phyloP scores from a whole-genome alignment of 1,140 invertebrate species.

The Zaprionus africanus region DNA sequence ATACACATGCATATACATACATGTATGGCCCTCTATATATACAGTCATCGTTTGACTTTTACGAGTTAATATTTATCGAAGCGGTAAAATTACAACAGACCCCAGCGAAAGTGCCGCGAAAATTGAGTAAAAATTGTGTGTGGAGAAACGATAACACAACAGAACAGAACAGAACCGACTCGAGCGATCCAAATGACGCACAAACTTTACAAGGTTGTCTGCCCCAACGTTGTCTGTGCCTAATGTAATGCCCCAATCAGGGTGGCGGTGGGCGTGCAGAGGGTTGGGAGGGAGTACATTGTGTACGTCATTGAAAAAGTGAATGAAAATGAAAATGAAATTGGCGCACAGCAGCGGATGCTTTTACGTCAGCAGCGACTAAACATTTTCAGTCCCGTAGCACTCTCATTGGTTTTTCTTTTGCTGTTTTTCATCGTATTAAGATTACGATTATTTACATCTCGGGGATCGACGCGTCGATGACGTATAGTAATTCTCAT shows the following conservation, averaged over 20 bases:
- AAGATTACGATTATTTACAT: conserved; percentile 73
- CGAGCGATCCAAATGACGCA: conserved; percentile 63
- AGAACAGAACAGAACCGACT: conserved; percentile 4
- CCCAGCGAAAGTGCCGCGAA: conserved; percentile 42
- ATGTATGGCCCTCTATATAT: neutral
- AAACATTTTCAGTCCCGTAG: neutral
- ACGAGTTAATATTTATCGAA: conserved; percentile 51
- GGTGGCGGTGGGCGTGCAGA: neutral
- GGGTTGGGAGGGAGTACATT: conserved; percentile 18
- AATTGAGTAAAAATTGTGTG: conserved; percentile 45
- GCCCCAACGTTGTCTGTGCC: conserved; percentile 26
- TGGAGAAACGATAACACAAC: conserved; percentile 38
- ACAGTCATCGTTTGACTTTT: conserved; percentile 27
- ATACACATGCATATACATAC: neutral
- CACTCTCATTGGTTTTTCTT: conserved; percentile 19
- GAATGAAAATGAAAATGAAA: conserved; percentile 74
- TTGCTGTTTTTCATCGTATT: conserved; percentile 55
- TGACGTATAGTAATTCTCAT: conserved; percentile 45
- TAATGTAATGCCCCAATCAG: conserved; percentile 45
- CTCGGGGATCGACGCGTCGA: conserved; percentile 25
- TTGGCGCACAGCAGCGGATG: conserved; percentile 49
- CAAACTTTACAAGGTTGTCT: conserved; percentile 76
- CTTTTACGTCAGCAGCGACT: conserved; percentile 53
- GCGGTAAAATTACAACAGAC: conserved; percentile 44
- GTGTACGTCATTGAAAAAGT: conserved; percentile 70